Conservation (phyloP, 2,113 vertebrate genomes). For the Galbula dea region DNA sequence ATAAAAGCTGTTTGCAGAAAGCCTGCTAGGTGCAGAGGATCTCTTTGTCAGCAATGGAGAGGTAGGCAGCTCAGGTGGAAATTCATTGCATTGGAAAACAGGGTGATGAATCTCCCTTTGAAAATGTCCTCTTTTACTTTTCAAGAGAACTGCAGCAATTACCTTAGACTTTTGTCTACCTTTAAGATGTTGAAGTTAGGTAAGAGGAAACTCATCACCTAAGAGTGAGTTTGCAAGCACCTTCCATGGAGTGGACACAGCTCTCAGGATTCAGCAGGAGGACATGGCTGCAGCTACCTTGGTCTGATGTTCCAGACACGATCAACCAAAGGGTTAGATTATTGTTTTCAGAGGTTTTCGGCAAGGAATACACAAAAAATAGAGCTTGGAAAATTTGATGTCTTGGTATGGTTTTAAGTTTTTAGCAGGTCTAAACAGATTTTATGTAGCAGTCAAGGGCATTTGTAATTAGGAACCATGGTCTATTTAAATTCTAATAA, state of each 20-base stretch:
- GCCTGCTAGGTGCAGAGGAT: not conserved
- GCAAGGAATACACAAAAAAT: not conserved
- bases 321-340: not conserved
- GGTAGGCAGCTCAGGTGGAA: not conserved
- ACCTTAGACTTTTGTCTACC: not conserved
- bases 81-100: rapidly evolving
- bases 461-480: constrained; percentile 58
- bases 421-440: constrained; percentile 63
- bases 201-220: not conserved
- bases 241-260: not conserved
- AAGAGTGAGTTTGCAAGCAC: rapidly evolving
- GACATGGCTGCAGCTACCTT: not conserved
- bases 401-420: constrained; percentile 19
- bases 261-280: not conserved
- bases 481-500: constrained; percentile 64
- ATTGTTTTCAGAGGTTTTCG: not conserved
- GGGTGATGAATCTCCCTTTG: not conserved
- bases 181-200: not conserved
- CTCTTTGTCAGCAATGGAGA: not conserved
- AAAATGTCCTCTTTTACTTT: not conserved
- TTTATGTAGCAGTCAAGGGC: constrained; percentile 13
- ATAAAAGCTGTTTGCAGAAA: not conserved
- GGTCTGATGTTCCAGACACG: not conserved
- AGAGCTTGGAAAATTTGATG: not conserved
- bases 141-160: not conserved